Evolutionary conservation across 53 echinoderm and acorn worm species (phyloP).

Genomic region (Actinopyga echinites): DNA sequence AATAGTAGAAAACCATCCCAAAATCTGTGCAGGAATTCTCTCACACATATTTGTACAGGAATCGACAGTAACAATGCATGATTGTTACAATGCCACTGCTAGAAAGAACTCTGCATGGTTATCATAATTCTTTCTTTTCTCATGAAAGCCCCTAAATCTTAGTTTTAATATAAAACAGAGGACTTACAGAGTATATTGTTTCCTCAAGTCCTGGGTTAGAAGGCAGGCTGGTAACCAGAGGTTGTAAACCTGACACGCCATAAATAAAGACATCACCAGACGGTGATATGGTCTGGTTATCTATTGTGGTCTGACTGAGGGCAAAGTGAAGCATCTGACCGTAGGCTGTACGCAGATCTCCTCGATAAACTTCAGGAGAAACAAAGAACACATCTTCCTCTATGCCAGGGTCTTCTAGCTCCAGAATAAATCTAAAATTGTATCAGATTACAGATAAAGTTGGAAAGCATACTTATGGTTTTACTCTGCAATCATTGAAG

Average conservation of each 20-base stretch:
- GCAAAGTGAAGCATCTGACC: conserved; percentile 73
- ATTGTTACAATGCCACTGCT: too few species aligned
- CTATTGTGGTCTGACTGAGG: conserved; percentile 74
- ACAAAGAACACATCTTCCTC: conserved; percentile 76
- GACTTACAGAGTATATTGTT: conserved; percentile 68
- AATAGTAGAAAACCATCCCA: too few species aligned
- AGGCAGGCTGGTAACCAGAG: conserved; percentile 68
- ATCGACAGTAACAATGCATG: too few species aligned
- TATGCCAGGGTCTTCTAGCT: conserved; percentile 56
- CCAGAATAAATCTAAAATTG: conserved; percentile 78
- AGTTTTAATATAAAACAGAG: background rate
- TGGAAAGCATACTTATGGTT: too few species aligned
- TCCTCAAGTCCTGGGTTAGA: conserved; percentile 56
- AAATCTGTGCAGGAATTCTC: too few species aligned
- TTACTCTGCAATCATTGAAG: too few species aligned
- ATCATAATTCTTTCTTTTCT: too few species aligned
- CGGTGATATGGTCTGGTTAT: conserved; percentile 58
- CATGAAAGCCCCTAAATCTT: background rate
- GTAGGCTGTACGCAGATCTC: conserved; percentile 81
- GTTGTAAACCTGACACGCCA: conserved; percentile 49
- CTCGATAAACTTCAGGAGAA: conserved; percentile 66
- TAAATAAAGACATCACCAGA: conserved; percentile 84
- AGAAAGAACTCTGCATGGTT: too few species aligned
- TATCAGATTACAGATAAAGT: too few species aligned
- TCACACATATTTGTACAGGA: too few species aligned